Evolutionary conservation across 2,888 invertebrate genomes (phyloP).

Genomic region (Falcaria lacertinaria): DNA sequence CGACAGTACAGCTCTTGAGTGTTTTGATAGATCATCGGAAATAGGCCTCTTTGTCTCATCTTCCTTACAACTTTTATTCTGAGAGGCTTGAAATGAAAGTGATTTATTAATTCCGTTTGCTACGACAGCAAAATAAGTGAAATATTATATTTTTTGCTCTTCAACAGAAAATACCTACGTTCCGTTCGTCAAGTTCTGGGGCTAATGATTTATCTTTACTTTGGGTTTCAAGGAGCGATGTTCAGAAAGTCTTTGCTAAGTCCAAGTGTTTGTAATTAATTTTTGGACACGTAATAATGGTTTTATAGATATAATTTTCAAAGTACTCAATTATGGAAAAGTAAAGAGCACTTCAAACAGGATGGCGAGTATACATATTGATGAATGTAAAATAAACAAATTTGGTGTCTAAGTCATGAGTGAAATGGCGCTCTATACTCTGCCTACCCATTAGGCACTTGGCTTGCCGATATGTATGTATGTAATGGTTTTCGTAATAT

Average conservation of each 20-base stretch:
- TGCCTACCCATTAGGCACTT: too few relatives aligned
- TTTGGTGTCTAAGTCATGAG: too few relatives aligned
- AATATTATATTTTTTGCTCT: constrained; percentile 23
- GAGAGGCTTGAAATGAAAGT: constrained; percentile 27
- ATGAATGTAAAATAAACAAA: too few relatives aligned
- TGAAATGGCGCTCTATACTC: too few relatives aligned
- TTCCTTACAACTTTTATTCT: constrained; percentile 32
- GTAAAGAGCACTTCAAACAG: too few relatives aligned
- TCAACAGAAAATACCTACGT: constrained; percentile 8
- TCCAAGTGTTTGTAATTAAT: not conserved
- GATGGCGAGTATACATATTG: too few relatives aligned
- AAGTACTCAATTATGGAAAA: too few relatives aligned
- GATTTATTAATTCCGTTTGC: constrained; percentile 38
- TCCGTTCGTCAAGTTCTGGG: constrained; percentile 10
- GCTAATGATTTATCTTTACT: not conserved
- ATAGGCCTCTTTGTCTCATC: constrained; percentile 41
- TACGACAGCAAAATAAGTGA: constrained; percentile 32
- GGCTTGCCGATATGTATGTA: too few relatives aligned
- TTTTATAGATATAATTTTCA: too few relatives aligned
- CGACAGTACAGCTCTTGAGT: constrained; percentile 28
- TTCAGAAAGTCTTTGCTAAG: constrained; percentile 1
- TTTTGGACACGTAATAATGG: not conserved
- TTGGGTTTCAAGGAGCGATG: constrained; percentile 5
- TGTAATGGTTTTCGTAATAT: too few relatives aligned
- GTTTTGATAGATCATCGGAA: constrained; percentile 52